phyloP scores from a whole-genome alignment of 2,113 vertebrate species.

The Cynopterus brachyotis region DNA sequence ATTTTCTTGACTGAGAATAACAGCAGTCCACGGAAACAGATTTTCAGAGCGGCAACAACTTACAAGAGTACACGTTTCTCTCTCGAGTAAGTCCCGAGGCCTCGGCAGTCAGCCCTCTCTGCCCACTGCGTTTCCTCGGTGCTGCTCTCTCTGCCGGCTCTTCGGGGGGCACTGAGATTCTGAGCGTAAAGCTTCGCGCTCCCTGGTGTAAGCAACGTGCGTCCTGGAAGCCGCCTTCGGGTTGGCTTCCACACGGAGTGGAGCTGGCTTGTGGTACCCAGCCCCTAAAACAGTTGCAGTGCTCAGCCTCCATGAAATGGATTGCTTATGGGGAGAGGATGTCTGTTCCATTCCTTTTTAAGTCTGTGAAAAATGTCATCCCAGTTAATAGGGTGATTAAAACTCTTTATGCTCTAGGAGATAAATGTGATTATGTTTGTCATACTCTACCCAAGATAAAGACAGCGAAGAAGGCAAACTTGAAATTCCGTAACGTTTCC shows the following conservation, averaged over 20 bases:
- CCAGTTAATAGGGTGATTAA: conserved; percentile 82
- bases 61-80: neutral
- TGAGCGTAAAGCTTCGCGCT: conserved; percentile 39
- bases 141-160: neutral
- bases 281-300: conserved; percentile 59
- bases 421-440: conserved; percentile 82
- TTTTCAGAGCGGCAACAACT: neutral
- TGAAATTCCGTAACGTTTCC: conserved; percentile 76
- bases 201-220: neutral
- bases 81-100: neutral
- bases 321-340: conserved; percentile 76
- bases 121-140: neutral
- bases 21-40: neutral
- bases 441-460: conserved; percentile 74
- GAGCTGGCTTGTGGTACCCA: conserved; percentile 47
- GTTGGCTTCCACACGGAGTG: conserved; percentile 59
- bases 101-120: neutral
- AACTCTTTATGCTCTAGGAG: conserved; percentile 79
- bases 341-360: conserved; percentile 78
- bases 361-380: conserved; percentile 81
- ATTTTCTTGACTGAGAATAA: neutral
- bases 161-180: neutral
- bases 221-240: conserved; percentile 39
- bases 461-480: conserved; percentile 77
- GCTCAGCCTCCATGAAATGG: conserved; percentile 75